Conservation (phyloP, 2,113 vertebrate species). For the Leptodactylus fuscus region DNA sequence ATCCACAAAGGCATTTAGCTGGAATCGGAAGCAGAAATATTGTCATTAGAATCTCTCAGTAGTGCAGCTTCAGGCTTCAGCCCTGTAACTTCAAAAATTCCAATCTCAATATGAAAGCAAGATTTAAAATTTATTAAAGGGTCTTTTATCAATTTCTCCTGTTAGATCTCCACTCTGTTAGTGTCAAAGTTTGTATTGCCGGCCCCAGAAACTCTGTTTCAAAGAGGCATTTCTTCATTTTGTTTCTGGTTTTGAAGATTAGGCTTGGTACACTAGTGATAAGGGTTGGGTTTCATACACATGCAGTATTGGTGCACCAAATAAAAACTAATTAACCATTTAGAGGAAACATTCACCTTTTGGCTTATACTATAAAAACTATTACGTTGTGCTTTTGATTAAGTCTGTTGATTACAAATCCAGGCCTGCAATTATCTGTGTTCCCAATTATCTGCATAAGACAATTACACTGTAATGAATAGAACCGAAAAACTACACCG, state of each 20-base stretch:
- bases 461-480: conserved; percentile 33
- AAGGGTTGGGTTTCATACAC: not conserved
- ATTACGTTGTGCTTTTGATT: conserved; percentile 17
- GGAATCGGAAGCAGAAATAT: no score
- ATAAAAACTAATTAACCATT: not conserved
- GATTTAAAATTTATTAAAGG: not conserved
- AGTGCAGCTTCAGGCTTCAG: no score
- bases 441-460: conserved; percentile 26
- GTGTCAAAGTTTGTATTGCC: not conserved
- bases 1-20: no score
- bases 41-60: not conserved
- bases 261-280: not conserved
- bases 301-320: not conserved
- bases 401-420: conserved; percentile 17
- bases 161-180: no score
- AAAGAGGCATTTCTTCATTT: no score
- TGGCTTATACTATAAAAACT: not conserved
- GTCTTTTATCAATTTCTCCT: no score
- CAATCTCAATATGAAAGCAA: not conserved
- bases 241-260: not conserved
- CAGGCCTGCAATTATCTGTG: conserved; percentile 23
- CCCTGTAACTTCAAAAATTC: not conserved
- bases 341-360: not conserved
- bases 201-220: not conserved
- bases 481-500: not conserved